These are phyloP conservation scores for Hermaeophaga mercurialis DNA, from an alignment of 2,888 invertebrate species.

Conservation along the genomic window DNA sequence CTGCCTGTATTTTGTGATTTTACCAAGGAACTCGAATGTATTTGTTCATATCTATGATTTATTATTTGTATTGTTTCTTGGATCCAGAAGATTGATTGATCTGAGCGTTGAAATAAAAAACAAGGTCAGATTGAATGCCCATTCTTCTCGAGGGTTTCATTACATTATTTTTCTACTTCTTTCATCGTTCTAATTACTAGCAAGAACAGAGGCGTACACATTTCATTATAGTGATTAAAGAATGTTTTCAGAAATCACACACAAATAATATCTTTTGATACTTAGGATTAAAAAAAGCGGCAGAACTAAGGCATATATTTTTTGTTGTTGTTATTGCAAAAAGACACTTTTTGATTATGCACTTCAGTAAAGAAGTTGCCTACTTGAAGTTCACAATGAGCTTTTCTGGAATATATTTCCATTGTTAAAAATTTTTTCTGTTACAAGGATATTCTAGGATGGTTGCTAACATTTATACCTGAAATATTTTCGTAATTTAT, in stretches of 20 bases:
- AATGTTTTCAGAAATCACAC: no score
- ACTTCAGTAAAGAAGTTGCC: slow-evolving; percentile 2
- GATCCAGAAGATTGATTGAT: slow-evolving; percentile 1
- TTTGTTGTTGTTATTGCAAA: background rate
- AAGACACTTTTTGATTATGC: slow-evolving; percentile 1
- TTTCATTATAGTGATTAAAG: no score
- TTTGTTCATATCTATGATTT: background rate
- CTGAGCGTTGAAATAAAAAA: background rate
- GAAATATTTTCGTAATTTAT: no score
- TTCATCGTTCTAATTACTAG: slow-evolving; percentile 7
- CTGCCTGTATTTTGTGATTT: no score
- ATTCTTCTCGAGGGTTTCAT: slow-evolving; percentile 7
- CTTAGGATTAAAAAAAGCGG: background rate
- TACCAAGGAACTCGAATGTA: no score
- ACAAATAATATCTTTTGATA: background rate
- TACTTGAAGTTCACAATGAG: slow-evolving; percentile 23
- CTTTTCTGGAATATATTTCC: slow-evolving; percentile 24
- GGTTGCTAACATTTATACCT: no score
- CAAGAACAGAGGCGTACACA: background rate
- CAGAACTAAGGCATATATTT: background rate
- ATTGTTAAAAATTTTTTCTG: slow-evolving; percentile 22
- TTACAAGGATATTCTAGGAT: slow-evolving; percentile 21
- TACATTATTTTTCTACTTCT: slow-evolving; percentile 1
- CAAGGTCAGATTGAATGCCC: background rate
- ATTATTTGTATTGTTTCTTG: background rate